Evolutionary conservation across 2,797 vertebrate genomes (phyloP), one percentile per base, ranked within the genome.

Genomic region (Pelobates cultripes): DNA sequence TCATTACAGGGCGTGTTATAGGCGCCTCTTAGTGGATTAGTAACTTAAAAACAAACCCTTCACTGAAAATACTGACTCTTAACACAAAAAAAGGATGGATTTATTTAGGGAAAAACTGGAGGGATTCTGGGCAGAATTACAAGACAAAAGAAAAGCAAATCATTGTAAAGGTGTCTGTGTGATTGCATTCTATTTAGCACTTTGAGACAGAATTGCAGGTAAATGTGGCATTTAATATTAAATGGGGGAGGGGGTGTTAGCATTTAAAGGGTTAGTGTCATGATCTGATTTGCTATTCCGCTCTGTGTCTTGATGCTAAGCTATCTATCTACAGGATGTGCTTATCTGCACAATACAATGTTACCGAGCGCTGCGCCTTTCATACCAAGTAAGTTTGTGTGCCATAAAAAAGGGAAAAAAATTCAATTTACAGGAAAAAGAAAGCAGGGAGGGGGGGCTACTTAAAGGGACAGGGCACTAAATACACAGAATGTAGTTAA

Each of bases 271-370:
- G 77, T 83, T 83, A 83, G 72, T 55, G 66, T 71, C 70, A 75
- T 70, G 82, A 75, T 79, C 77, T 71, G 28, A 66, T 83, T 83
- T 83, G 72, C 69, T 79, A 83, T 83, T 83, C 77, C 55, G 55
- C 77, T 70, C 55, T 51, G 82, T 70, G 82, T 70, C 71, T 83
- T 74, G 72, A 83, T 79, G 82, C 77, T 79, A 83, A 83, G 82
- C 77, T 77, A 83, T 83, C 81, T 83, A 83, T 83, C 82, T 83
- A 17, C 82, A 75, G 82, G 82, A 83, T 67, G 77, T 79, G 82
- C 77, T 83, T 83, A 83, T 83, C 82, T 79, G 57, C 55, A 75
- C 82, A 70, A 75, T 45, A 75, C 82, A 75, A 75, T 79, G 82
- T 83, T 75, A 75, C 77, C 15, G 66, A 14, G 71, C 44, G 72